A percentile compares a stretch with the other conserved stretches of the same genome.
phyloP scores from a whole-genome alignment of 2,888 invertebrate species.

The Leistus spinibarbis region DNA sequence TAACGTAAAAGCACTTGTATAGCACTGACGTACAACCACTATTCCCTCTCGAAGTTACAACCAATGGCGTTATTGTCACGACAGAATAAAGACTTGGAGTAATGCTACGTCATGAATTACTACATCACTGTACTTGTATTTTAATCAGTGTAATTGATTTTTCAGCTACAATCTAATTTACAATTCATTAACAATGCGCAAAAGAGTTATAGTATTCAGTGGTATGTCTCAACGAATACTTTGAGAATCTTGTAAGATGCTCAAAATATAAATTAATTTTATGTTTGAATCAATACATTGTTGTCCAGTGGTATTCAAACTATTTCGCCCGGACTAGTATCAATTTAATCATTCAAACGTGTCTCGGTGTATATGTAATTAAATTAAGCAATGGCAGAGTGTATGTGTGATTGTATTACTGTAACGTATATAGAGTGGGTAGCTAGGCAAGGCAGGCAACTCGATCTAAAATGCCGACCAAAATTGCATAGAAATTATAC shows the following conservation, averaged over 20 bases:
- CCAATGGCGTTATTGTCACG: background rate
- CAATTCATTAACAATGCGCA: no score
- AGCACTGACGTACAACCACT: background rate
- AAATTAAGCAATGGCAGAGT: background rate
- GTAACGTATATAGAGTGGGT: background rate
- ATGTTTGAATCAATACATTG: background rate
- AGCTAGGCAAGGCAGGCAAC: background rate
- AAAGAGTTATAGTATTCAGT: no score
- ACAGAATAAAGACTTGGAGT: background rate
- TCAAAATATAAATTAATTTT: no score
- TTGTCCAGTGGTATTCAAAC: no score
- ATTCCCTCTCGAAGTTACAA: background rate
- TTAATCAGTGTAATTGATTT: no score
- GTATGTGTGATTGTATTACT: background rate
- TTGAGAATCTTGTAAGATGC: no score
- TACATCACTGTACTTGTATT: background rate
- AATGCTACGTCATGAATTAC: background rate
- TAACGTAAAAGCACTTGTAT: conserved; percentile 9
- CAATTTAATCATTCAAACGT: background rate
- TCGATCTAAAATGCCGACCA: conserved; percentile 9
- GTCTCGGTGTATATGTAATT: conserved; percentile 11
- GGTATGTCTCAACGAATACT: no score
- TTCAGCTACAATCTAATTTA: no score
- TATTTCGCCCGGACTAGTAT: background rate
- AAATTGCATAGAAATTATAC: conserved; percentile 27